Percentiles rank a stretch among this genome's conserved stretches.
Evolutionary conservation across 2,888 invertebrate species (phyloP).

Genomic region (Bugulina stolonifera): DNA sequence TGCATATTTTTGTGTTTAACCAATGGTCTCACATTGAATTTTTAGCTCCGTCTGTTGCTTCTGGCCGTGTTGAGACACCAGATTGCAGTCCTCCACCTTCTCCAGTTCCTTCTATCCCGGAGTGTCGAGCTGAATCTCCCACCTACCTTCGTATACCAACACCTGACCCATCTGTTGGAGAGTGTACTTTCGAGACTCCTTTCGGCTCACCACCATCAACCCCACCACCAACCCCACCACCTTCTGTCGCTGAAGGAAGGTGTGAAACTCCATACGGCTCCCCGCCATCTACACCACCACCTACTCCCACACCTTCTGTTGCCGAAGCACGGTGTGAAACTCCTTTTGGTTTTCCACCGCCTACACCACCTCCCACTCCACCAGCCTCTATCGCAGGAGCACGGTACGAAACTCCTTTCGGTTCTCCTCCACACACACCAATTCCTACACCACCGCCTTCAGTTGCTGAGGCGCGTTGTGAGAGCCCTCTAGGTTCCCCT

Average conservation of each 20-base stretch:
- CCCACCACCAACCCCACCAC: background rate
- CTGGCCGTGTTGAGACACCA: conserved; percentile 8
- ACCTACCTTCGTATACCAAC: background rate
- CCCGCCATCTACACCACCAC: background rate
- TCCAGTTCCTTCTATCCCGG: background rate
- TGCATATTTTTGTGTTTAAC: no score
- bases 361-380: background rate
- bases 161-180: conserved; percentile 8
- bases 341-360: background rate
- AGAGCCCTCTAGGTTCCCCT: background rate
- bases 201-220: background rate
- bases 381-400: background rate
- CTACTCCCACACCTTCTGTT: conserved; percentile 6
- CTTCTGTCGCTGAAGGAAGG: background rate
- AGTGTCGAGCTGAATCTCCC: background rate
- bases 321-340: background rate
- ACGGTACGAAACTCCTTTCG: background rate
- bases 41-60: conserved; percentile 11
- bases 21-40: no score
- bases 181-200: background rate
- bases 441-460: conserved; percentile 1
- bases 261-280: background rate
- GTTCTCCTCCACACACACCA: background rate
- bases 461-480: background rate
- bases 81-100: conserved; percentile 13